Base-by-base conservation (phyloP, 2,888 invertebrate genomes). In the Heliconius sara region DNA sequence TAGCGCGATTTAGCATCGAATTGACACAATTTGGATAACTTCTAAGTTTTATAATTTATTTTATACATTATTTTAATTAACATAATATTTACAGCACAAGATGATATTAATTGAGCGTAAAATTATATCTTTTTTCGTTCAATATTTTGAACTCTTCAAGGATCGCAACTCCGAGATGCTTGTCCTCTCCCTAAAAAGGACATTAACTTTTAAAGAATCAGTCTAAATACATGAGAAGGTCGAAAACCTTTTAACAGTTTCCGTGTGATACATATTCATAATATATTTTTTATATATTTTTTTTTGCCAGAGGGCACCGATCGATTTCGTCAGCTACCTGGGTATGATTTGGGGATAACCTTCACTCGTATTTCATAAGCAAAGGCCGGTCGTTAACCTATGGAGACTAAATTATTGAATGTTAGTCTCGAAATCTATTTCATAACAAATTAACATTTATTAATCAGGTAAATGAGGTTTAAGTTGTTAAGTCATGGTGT, bases 321-420 rank as follows among this genome's bases (percentile, higher is more conserved):
- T 86, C 86, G 82, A 84, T 84, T 85, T 84, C 85, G 84, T 88
- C 83, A 82, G 84, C 82, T 90, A 88, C 91, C 91, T 92, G 91
- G 88, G 82, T 85, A 84, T 86, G 87, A 83, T 88, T 85, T 86
- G 88, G 87, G 87, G 88, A 89, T 90, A 91, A 93, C 92, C 93
- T 93, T 93, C 91, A 88, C 82, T 84, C 84, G 86, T 90, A 90
- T 91, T 91, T 91, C 91, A 89, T 92, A 91, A 91, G 87, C 85
- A 88, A 87, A 87, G 84, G 86, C 88, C 85, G 94, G 92, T 90
- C 94, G 85, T 84, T 90, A 91, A 93, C 89, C 93, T 88, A 76
- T 83, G 84, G 85, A 85, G 78, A 82, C 78, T 88, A 87, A 87
- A 87, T 86, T 86, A 85, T 86, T 86, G 85, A 87, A 85, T 83